A percentile compares a stretch with the other conserved stretches of the same genome.
Evolutionary conservation across 2,888 invertebrate genomes (phyloP).

Genomic region (Brenthis ino): DNA sequence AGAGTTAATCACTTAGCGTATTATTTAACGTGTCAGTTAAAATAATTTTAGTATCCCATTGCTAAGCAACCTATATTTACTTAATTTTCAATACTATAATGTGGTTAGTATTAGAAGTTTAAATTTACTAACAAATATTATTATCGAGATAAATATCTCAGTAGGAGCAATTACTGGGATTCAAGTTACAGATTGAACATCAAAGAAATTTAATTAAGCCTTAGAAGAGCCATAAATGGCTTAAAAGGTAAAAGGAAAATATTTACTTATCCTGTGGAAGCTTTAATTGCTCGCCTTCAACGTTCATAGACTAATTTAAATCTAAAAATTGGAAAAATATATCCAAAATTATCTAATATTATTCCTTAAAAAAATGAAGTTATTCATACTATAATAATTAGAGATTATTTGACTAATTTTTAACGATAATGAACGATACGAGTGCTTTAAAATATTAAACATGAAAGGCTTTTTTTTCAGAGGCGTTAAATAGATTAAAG

Average conservation of each 20-base stretch:
- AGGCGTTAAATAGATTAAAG: too few relatives aligned
- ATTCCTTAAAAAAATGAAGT: not conserved
- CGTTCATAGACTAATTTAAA: conserved; percentile 64
- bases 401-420: too few relatives aligned
- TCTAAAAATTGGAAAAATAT: not conserved
- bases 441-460: too few relatives aligned
- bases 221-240: conserved; percentile 74
- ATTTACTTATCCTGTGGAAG: conserved; percentile 70
- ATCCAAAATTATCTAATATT: not conserved
- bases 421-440: too few relatives aligned
- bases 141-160: conserved; percentile 48
- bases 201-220: conserved; percentile 78
- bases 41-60: too few relatives aligned
- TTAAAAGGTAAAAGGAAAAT: conserved; percentile 67
- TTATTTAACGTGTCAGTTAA: too few relatives aligned
- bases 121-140: conserved; percentile 42
- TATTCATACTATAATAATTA: too few relatives aligned
- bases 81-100: not conserved
- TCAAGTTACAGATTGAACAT: conserved; percentile 78
- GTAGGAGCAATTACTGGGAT: conserved; percentile 69
- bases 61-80: too few relatives aligned
- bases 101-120: conserved; percentile 12
- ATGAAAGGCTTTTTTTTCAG: too few relatives aligned
- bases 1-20: too few relatives aligned
- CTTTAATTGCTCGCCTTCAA: conserved; percentile 73